Base-by-base conservation (phyloP, 2,797 vertebrate species). In the Sternarchorhynchus goeldii region DNA sequence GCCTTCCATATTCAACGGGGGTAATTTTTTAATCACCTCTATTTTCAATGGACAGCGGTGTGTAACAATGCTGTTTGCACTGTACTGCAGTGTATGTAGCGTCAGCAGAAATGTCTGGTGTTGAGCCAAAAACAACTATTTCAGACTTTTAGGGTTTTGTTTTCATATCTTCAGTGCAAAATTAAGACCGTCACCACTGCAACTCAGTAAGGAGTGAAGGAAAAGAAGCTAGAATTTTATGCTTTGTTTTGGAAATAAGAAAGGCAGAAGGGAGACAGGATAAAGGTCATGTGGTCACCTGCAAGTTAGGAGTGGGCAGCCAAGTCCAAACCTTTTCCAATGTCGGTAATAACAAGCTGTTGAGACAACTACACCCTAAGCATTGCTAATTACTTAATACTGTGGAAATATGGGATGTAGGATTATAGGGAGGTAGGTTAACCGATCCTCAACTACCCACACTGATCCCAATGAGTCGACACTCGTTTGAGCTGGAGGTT, bases 1-100 rank as follows among this genome's bases (percentile, higher is more conserved):
- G 36, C 66, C 50, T 69, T 66, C 18, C 70, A 76, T 81, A n/a
- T 34, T 60, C 64, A 75, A 20, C 14, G 55, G 1, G 69, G 7
- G 4, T 21, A 67, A 45, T 32, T 32, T 69, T 74, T 59, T 60
- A 59, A 59, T 64, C 59, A 57, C 58, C 70, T 58, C 62, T 59
- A 59, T 39, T 66, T 50, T 57, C 73, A 66, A 62, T 64, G 63
- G 41, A 39, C 67, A 34, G 67, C 16, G 59, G 50, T 21, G 25
- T 81, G 75, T 65, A 68, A 59, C 29, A 0, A 1, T 29, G 69
- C 34, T 20, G 29, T 20, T 77, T 72, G 56, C 6, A 17, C 72
- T 36, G 29, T 70, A 70, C 67, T 71, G 58, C 25, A 6, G 20
- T 56, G 41, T 25, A 50, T 31, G 41, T 53, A n/a, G 31, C 39